phyloP scores from a whole-genome alignment of 2,797 vertebrate genomes.

The Lacerta bilineata region DNA sequence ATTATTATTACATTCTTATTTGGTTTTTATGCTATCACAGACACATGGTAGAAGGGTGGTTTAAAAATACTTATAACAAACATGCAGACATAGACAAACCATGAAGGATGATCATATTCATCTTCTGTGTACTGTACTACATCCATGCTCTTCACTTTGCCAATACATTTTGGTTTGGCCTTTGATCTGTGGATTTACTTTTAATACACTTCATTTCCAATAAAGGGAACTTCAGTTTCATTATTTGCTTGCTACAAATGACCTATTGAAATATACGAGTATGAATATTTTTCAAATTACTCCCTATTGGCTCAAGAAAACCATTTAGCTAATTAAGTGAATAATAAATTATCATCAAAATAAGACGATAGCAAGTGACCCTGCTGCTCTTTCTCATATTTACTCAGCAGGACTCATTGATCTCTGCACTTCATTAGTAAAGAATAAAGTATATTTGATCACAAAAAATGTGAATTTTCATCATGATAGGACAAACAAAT shows the following conservation, averaged over 20 bases:
- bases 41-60: not conserved
- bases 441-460: not conserved
- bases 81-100: not conserved
- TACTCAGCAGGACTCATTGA: constrained; percentile 31
- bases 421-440: constrained; percentile 20
- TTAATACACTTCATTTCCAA: no score
- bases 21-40: not conserved
- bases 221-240: not conserved
- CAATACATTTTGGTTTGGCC: not conserved
- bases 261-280: not conserved
- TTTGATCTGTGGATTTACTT: not conserved
- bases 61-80: not conserved
- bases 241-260: constrained; percentile 41
- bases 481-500: not conserved
- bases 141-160: not conserved
- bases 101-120: no score
- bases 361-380: not conserved
- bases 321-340: constrained; percentile 42
- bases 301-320: constrained; percentile 10
- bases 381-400: not conserved
- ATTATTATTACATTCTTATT: not conserved
- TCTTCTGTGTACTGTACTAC: no score
- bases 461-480: constrained; percentile 28
- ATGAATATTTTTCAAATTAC: constrained; percentile 23
- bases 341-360: constrained; percentile 26